phyloP scores from a whole-genome alignment of 2,113 vertebrate genomes.

The Callospermophilus lateralis region DNA sequence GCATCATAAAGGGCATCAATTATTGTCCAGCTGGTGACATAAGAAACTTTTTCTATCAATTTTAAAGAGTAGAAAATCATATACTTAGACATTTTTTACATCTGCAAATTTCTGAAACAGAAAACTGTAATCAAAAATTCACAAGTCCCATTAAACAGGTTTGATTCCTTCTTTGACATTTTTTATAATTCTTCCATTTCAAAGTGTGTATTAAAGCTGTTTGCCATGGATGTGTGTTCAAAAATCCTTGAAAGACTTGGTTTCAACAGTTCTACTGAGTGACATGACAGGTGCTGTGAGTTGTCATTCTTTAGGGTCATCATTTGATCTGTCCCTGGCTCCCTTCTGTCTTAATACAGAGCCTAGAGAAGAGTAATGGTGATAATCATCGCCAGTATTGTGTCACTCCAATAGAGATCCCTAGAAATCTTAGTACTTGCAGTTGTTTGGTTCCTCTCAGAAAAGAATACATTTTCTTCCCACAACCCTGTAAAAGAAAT shows the following conservation, averaged over 20 bases:
- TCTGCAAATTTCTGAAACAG: conserved; percentile 63
- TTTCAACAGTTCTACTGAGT: conserved; percentile 89
- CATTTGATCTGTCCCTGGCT: conserved; percentile 89
- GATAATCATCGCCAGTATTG: conserved; percentile 99
- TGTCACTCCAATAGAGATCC: conserved; percentile 96
- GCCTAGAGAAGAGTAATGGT: conserved; percentile 97
- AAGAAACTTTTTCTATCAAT: conserved; percentile 36
- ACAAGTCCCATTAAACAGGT: conserved; percentile 46
- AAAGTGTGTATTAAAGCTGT: conserved; percentile 90
- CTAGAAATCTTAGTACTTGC: conserved; percentile 95
- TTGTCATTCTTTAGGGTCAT: conserved; percentile 85
- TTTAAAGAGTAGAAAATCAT: conserved; percentile 53
- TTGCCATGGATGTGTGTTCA: conserved; percentile 87
- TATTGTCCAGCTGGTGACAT: neutral
- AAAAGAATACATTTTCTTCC: conserved; percentile 97
- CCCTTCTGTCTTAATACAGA: conserved; percentile 93
- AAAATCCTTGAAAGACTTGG: conserved; percentile 87
- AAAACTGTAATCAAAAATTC: conserved; percentile 20
- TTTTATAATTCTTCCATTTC: conserved; percentile 93
- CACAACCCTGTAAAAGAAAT: conserved; percentile 93
- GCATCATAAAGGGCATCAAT: conserved; percentile 14
- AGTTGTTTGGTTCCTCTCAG: conserved; percentile 96
- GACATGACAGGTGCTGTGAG: conserved; percentile 86
- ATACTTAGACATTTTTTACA: conserved; percentile 20
- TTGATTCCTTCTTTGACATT: conserved; percentile 26